phyloP scores from a whole-genome alignment of 2,888 invertebrate species.

The Drosophila gaucha region DNA sequence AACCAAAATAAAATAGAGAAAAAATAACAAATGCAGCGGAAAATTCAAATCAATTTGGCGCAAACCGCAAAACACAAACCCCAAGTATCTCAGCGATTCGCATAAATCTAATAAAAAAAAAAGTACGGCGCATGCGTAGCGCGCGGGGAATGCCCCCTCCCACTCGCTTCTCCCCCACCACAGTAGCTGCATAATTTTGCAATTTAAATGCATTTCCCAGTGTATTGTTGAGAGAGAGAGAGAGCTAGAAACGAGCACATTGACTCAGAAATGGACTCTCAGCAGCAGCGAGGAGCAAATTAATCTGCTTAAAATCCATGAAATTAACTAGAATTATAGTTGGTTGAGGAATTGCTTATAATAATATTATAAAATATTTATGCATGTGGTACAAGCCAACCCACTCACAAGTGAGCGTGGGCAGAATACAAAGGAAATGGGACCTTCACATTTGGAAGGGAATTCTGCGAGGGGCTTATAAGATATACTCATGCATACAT shows the following conservation, averaged over 20 bases:
- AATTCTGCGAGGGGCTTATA: neutral
- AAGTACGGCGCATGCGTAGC: constrained; percentile 55
- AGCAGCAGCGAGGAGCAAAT: constrained; percentile 37
- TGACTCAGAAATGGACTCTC: constrained; percentile 29
- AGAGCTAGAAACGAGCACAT: constrained; percentile 42
- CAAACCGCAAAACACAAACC: constrained; percentile 51
- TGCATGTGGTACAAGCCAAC: constrained; percentile 1
- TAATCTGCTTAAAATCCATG: constrained; percentile 63
- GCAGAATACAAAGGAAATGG: constrained; percentile 1
- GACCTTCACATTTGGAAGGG: neutral
- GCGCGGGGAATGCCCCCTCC: constrained; percentile 12
- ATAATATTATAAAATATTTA: constrained; percentile 7
- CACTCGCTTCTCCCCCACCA: neutral
- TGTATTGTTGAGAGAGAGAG: constrained; percentile 34
- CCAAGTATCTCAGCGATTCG: constrained; percentile 34
- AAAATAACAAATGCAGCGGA: constrained; percentile 48
- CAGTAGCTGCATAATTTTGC: constrained; percentile 68
- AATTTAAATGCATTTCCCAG: constrained; percentile 60
- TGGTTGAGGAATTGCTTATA: constrained; percentile 9
- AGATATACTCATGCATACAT: neutral
- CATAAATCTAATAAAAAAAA: constrained; percentile 69
- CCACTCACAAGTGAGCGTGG: neutral
- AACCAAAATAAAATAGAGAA: constrained; percentile 35
- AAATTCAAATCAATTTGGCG: constrained; percentile 78
- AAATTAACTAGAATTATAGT: constrained; percentile 47